A percentile compares a stretch with the other conserved stretches of the same genome.
Evolutionary conservation across 2,888 invertebrate species (phyloP).

Genomic region (Philopedon plagiatum): DNA sequence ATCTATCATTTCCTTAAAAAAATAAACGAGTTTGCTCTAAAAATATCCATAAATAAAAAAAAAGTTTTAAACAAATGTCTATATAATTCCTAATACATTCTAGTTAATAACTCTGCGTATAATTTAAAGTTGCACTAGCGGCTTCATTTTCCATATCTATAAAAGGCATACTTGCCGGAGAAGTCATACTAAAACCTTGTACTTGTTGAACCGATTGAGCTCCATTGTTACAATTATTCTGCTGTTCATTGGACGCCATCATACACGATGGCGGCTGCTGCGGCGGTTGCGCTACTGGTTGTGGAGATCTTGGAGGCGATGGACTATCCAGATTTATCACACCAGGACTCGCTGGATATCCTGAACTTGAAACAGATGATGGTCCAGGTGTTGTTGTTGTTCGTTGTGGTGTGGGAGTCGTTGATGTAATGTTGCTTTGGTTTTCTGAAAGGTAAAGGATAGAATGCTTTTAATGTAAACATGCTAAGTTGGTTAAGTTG

Average conservation of each 20-base stretch:
- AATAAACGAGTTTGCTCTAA: neutral
- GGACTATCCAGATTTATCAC: conserved; percentile 78
- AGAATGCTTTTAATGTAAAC: conserved; percentile 8
- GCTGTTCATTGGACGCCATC: conserved; percentile 52
- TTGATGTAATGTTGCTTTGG: conserved; percentile 65
- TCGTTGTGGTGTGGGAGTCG: conserved; percentile 67
- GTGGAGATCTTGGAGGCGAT: conserved; percentile 72
- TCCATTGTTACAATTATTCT: conserved; percentile 5
- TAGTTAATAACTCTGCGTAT: conserved; percentile 15
- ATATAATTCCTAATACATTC: neutral
- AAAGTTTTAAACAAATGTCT: neutral
- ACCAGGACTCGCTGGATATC: conserved; percentile 74
- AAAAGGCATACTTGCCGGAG: conserved; percentile 59
- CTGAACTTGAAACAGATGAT: conserved; percentile 73
- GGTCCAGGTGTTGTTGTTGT: conserved; percentile 66
- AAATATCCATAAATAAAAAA: neutral
- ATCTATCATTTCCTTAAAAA: no score
- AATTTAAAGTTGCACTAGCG: conserved; percentile 31
- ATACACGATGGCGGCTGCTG: conserved; percentile 58
- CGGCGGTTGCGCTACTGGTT: conserved; percentile 41
- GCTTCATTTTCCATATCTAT: conserved; percentile 65
- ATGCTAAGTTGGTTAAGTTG: neutral
- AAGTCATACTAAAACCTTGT: conserved; percentile 52
- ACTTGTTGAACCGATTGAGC: conserved; percentile 41
- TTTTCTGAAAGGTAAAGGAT: conserved; percentile 41